These are phyloP conservation scores for Cremastinae sp. DNA, from an alignment of 2,888 invertebrate genomes.

Conservation along the genomic window DNA sequence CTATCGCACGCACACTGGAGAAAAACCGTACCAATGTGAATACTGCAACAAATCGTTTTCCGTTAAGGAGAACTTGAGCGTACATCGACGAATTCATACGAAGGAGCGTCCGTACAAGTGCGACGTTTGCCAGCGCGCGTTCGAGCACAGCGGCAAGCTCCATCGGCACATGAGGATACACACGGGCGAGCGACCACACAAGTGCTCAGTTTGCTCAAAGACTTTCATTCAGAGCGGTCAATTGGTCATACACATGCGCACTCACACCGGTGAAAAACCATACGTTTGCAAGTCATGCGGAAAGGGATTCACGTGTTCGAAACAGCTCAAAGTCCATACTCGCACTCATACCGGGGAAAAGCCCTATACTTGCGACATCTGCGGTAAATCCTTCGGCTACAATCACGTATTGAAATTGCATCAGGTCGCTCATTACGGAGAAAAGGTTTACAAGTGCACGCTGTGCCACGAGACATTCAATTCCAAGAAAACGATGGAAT, in stretches of 20 bases:
- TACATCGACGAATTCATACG: slow-evolving; percentile 93
- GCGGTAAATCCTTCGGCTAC: slow-evolving; percentile 94
- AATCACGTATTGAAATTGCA: slow-evolving; percentile 95
- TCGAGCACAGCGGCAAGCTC: slow-evolving; percentile 94
- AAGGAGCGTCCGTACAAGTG: slow-evolving; percentile 95
- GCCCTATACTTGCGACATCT: slow-evolving; percentile 95
- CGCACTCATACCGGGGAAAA: slow-evolving; percentile 95
- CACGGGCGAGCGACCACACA: slow-evolving; percentile 94
- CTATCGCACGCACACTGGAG: slow-evolving; percentile 94
- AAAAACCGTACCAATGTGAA: slow-evolving; percentile 94
- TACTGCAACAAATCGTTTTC: slow-evolving; percentile 96
- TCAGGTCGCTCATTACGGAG: slow-evolving; percentile 94
- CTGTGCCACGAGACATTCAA: slow-evolving; percentile 95
- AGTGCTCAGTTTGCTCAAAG: slow-evolving; percentile 92
- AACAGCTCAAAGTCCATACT: slow-evolving; percentile 94
- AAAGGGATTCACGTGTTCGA: slow-evolving; percentile 95
- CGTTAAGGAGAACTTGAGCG: slow-evolving; percentile 95
- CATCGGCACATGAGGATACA: slow-evolving; percentile 95
- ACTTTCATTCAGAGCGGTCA: slow-evolving; percentile 96
- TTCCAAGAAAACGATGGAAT: slow-evolving; percentile 94
- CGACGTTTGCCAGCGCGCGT: slow-evolving; percentile 92
- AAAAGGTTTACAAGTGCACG: slow-evolving; percentile 95
- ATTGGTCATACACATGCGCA: slow-evolving; percentile 93
- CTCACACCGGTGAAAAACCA: slow-evolving; percentile 94
- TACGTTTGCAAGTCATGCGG: slow-evolving; percentile 90